Conservation (phyloP, 2,113 vertebrate genomes). For the Petroica traversi region DNA sequence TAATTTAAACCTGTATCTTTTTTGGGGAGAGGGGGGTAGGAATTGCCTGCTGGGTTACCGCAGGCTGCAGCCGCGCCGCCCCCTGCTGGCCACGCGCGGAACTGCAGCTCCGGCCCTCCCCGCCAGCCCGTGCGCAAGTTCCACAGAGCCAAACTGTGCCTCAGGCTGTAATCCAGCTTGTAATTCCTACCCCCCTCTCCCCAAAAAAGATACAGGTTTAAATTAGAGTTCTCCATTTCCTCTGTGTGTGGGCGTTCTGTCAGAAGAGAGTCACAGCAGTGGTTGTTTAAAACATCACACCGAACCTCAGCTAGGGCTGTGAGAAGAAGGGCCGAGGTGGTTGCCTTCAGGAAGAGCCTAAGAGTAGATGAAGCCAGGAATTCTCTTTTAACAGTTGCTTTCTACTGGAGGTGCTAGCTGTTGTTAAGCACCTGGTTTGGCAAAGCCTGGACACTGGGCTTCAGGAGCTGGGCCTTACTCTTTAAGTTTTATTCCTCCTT, state of each 20-base stretch:
- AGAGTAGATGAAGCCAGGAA: neutral
- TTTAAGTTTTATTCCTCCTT: neutral
- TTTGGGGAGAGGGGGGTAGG: too few relatives aligned
- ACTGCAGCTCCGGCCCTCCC: neutral
- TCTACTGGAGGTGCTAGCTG: neutral
- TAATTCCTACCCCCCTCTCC: accelerated
- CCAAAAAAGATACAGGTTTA: neutral
- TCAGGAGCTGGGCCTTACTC: neutral
- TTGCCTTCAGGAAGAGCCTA: neutral
- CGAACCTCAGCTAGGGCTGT: neutral
- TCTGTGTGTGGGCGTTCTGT: accelerated
- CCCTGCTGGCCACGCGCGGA: neutral
- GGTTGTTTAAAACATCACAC: neutral
- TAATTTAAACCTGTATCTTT: too few relatives aligned
- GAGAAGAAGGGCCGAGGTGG: neutral
- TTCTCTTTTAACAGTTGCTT: neutral
- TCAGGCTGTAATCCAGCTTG: neutral
- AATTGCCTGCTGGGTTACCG: too few relatives aligned
- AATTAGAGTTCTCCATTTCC: neutral
- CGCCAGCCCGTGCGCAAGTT: accelerated
- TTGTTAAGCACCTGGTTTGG: neutral
- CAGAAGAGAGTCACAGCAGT: neutral
- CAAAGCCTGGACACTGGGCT: neutral
- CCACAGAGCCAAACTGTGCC: neutral
- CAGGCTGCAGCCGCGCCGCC: neutral